Base-by-base conservation (phyloP, 2,113 vertebrate species). In the Ellobius talpinus region DNA sequence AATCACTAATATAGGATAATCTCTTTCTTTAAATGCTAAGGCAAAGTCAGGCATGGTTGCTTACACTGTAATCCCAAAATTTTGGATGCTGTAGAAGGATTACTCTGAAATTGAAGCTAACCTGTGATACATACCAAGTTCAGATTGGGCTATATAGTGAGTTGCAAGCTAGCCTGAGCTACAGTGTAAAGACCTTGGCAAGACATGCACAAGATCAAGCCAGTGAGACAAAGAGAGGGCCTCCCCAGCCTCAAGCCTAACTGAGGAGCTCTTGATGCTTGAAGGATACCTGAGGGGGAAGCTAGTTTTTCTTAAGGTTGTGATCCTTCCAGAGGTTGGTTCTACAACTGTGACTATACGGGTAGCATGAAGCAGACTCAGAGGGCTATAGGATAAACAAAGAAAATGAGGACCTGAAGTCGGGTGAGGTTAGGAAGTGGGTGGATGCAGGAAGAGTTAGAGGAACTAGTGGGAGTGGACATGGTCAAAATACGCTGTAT, bases 261-360 rank as follows among this genome's bases (percentile, higher is more conserved):
- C 4, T 36, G n/a, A 31, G 26, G n/a, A 42, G n/a, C n/a, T 42
- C 4, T 31, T 63, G 61, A 8, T 0, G 4, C 2, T 3, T 65
- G 8, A 33, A 33, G 39, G 8, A 13, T 85, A 42, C 39, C 16
- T 11, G 39, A 45, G 4, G 14, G 26, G 39, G 29, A 45, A 6
- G 2, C 0, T 65, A 65, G 82, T 17, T 31, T 84, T 65, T 2
- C 31, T 65, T 65, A 65, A 85, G 82, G n/a, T 17, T 17, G 24
- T 63, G 23, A 9, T 31, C 16, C 24, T 16, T 45, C 39, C 8
- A 63, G 14, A 45, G 26, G 39, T 11, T 85, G 26, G 3, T 45
- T 39, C 29, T 2, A 45, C 58, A 84, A 1, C n/a, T 17, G 17
- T 63, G 14, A 45, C 1, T 42, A 1, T 85, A 45, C 31, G 39